A percentile compares a stretch with the other conserved stretches of the same genome.
Evolutionary conservation across 2,797 vertebrate genomes (phyloP).

Genomic region (Gambelia wislizenii): DNA sequence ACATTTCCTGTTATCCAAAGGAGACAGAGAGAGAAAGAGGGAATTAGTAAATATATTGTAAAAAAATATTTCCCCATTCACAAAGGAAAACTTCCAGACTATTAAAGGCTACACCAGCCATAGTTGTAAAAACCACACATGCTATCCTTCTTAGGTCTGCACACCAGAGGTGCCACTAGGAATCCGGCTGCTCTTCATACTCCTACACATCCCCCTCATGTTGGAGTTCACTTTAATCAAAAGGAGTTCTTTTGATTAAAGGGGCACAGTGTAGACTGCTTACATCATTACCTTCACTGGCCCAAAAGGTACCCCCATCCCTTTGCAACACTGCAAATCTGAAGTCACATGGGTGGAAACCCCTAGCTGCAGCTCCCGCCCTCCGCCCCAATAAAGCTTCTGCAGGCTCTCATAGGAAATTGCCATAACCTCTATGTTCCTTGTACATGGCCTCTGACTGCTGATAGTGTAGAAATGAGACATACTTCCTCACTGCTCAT

Average conservation of each 20-base stretch:
- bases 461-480: not conserved
- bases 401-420: not conserved
- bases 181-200: not conserved
- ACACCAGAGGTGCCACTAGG: not conserved
- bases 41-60: constrained; percentile 33
- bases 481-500: not conserved
- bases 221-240: not conserved
- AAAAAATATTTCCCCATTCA: constrained; percentile 7
- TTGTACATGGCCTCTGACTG: not conserved
- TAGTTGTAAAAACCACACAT: not conserved
- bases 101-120: not conserved
- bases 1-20: constrained; percentile 87
- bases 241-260: not conserved
- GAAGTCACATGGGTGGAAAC: not conserved
- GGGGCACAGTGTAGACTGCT: not conserved
- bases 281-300: not conserved
- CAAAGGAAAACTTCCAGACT: not conserved
- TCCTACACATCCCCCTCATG: too few species aligned
- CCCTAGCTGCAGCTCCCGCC: too few species aligned
- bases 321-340: not conserved
- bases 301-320: not conserved
- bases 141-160: not conserved
- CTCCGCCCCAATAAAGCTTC: too few species aligned
- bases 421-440: not conserved
- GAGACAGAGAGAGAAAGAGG: constrained; percentile 45